Percentiles rank a stretch among this genome's conserved stretches.
Evolutionary conservation across 2,113 vertebrate genomes (phyloP).

Genomic region (Psittacula cyanocephala): DNA sequence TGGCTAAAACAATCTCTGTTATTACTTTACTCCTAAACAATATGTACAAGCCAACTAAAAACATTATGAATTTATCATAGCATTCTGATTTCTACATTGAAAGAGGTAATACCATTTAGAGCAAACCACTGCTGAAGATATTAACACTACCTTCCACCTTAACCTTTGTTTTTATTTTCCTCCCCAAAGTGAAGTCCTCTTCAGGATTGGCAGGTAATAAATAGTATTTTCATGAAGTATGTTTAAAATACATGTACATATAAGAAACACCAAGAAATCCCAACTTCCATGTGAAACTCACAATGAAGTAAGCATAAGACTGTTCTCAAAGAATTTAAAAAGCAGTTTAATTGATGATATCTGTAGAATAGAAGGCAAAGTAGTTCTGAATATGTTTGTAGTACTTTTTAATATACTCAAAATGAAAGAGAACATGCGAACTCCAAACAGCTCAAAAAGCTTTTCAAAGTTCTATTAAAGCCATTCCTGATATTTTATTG

Average conservation of each 20-base stretch:
- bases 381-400: neutral
- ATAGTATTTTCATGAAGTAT: neutral
- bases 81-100: neutral
- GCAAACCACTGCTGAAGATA: neutral
- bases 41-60: neutral
- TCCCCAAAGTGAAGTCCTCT: neutral
- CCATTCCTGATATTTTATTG: neutral
- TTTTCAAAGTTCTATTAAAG: neutral
- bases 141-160: neutral
- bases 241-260: neutral
- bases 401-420: neutral
- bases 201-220: slow-evolving; percentile 10
- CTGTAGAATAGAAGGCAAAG: neutral
- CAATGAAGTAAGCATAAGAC: neutral
- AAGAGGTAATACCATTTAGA: neutral
- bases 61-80: neutral
- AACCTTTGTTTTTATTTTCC: neutral
- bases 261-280: neutral
- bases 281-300: neutral
- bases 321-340: neutral
- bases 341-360: neutral
- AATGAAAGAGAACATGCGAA: neutral
- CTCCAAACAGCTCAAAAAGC: neutral
- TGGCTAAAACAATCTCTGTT: slow-evolving; percentile 9
- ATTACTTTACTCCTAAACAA: slow-evolving; percentile 32